These are phyloP conservation scores for Plecotus auritus DNA, from an alignment of 2,113 vertebrate genomes.

Conservation along the genomic window DNA sequence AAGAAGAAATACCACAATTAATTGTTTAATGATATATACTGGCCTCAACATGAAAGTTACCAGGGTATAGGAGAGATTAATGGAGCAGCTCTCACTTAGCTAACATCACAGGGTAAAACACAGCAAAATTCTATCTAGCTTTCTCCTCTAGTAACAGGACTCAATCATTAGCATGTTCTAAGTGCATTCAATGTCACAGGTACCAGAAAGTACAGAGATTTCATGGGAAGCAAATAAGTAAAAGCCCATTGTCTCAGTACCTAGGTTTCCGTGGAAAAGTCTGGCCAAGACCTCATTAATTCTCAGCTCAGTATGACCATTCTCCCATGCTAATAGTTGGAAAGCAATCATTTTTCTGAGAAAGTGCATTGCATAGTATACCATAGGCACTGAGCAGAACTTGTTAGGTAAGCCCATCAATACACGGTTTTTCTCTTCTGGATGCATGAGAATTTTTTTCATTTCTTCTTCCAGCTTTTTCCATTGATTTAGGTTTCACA, in stretches of 20 bases:
- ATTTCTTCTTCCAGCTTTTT: constrained; percentile 1
- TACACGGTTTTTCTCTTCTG: background rate
- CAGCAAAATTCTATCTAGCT: background rate
- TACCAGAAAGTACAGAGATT: background rate
- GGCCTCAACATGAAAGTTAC: background rate
- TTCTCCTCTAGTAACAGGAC: background rate
- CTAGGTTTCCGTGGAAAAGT: background rate
- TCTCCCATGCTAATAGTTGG: background rate
- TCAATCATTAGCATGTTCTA: background rate
- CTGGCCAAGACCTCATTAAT: background rate
- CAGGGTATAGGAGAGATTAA: background rate
- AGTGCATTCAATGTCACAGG: background rate
- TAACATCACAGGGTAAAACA: background rate
- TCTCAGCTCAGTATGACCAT: background rate
- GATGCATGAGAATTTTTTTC: background rate
- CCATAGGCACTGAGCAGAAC: background rate
- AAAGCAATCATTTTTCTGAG: background rate
- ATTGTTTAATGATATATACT: background rate
- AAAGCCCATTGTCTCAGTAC: background rate
- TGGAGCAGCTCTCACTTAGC: background rate
- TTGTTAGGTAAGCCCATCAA: background rate
- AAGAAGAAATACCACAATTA: background rate
- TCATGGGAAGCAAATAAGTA: background rate
- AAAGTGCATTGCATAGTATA: background rate
- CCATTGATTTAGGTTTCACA: constrained; percentile 36